A percentile compares a stretch with the other conserved stretches of the same genome.
Conservation (phyloP, 2,797 vertebrate species). For the Cossypha polioptera region DNA sequence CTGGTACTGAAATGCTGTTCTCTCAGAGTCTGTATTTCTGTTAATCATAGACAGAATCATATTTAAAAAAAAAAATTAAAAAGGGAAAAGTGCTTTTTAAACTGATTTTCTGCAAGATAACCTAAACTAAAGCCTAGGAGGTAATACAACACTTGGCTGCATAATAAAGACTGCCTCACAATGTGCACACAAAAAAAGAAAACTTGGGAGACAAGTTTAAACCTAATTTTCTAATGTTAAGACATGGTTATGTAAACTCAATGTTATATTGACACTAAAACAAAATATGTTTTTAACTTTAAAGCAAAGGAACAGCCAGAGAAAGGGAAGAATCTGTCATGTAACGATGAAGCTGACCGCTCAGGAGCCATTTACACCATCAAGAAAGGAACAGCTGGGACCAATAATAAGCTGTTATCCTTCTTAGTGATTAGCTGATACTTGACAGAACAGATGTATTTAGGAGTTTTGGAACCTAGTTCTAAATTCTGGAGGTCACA, state of each 20-base stretch:
- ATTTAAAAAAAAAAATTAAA: too few relatives aligned
- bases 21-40: neutral
- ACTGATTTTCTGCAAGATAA: neutral
- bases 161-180: neutral
- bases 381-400: neutral
- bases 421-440: neutral
- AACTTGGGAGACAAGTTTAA: neutral
- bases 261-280: neutral
- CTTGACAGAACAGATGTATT: neutral
- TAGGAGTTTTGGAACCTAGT: neutral
- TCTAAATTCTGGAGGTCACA: neutral
- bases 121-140: neutral
- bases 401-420: neutral
- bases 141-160: neutral
- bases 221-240: neutral
- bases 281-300: neutral
- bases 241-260: neutral
- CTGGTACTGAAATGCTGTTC: neutral
- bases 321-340: neutral
- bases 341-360: accelerated
- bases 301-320: neutral
- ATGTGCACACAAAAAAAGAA: neutral
- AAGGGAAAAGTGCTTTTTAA: too few relatives aligned
- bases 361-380: neutral
- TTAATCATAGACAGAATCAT: neutral